Base-by-base conservation (phyloP, 92 coral and sea anemone species). In the Siderastrea siderea region DNA sequence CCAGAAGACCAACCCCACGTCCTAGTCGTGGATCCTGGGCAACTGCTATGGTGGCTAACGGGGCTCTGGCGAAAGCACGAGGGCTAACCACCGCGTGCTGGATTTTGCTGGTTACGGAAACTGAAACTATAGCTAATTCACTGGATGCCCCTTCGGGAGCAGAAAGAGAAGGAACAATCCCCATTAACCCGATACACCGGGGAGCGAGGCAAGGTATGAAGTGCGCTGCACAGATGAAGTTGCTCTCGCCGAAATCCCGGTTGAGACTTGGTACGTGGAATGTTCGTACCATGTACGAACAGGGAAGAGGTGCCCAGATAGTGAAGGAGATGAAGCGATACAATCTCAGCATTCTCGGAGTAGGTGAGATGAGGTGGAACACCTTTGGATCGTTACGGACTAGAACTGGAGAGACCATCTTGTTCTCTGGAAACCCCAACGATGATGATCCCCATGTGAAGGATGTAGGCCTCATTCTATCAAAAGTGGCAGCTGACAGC, bases 341-440 rank as follows among this genome's bases (percentile, higher is more conserved):
- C 45, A 19, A 6, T 60, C 45, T 19, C 16, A 11, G 15, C 8
- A 19, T 52, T 15, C 79, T 74, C 12, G 64, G 48, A 74, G 63
- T 74, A 1, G 52, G 63, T 12, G 64, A 52, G 49, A 43, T 26
- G 61, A 74, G 79, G 17, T 74, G 47, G 78, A 50, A 50, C 2
- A 54, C 10, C 45, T 19, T 6, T 15, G 71, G 71, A 6, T 19
- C 71, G 47, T 6, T 67, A 7, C 71, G 13, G 48, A 5, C 49
- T 4, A 63, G 17, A 55, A 6, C 49, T 55, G 64, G 48, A 74
- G 47, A 52, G 49, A 74, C 79, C 63, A 51, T 74, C 46, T 48
- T 74, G 61, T 53, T 2, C 64, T 74, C 62, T 74, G 79, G 78
- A 51, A 51, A 51, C 48, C 62, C 78, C 62, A 54, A 51, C 17